Percentiles rank a stretch among this genome's conserved stretches.
phyloP scores from a whole-genome alignment of 2,113 vertebrate genomes.

The Bombycilla garrulus region DNA sequence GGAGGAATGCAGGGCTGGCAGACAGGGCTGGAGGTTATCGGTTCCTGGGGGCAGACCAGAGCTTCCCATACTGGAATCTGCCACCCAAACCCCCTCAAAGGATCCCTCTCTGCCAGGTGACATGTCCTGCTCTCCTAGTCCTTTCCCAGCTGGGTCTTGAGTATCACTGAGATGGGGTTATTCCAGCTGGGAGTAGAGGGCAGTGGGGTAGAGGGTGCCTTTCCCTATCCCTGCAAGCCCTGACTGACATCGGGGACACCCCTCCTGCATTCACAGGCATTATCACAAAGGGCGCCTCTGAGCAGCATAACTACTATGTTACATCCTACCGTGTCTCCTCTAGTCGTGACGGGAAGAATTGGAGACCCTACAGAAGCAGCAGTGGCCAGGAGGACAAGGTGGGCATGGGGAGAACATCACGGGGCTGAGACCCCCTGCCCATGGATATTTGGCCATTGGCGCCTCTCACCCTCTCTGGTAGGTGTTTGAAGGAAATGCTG shows the following conservation, averaged over 20 bases:
- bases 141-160: not conserved
- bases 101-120: not conserved
- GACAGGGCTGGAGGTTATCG: not conserved
- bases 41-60: not conserved
- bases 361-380: constrained; percentile 78
- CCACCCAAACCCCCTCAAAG: not conserved
- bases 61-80: not conserved
- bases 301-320: constrained; percentile 68
- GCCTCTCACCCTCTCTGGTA: not conserved
- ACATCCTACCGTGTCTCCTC: constrained; percentile 74
- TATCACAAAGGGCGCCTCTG: constrained; percentile 72
- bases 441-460: rapidly evolving
- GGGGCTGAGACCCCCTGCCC: not conserved
- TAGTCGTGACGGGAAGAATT: constrained; percentile 81
- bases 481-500: constrained; percentile 79
- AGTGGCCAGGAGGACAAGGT: constrained; percentile 80
- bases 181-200: not conserved
- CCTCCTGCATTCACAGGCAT: constrained; percentile 67
- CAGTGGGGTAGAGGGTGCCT: not conserved
- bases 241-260: not conserved
- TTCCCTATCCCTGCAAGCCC: rapidly evolving
- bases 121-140: not conserved
- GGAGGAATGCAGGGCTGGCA: constrained; percentile 20
- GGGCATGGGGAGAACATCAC: not conserved
- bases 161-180: not conserved